Conservation (phyloP, 1,140 invertebrate genomes). For the Cydia amplana region DNA sequence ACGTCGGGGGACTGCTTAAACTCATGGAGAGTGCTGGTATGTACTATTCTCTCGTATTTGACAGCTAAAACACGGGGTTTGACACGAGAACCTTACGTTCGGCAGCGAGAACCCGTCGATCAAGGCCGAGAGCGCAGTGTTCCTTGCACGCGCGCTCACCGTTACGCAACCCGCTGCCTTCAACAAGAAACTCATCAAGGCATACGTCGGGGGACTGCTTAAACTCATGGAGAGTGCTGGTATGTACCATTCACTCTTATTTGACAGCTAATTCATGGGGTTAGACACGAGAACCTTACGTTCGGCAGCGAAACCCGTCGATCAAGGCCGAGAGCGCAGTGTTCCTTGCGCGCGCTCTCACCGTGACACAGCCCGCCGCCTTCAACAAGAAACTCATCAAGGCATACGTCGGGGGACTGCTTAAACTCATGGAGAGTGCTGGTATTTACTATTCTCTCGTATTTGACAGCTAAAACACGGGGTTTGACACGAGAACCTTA, state of each 20-base stretch:
- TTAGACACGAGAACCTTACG: constrained; percentile 71
- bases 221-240: constrained; percentile 56
- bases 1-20: constrained; percentile 90
- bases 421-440: constrained; percentile 84
- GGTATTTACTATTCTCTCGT: too few relatives aligned
- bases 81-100: too few relatives aligned
- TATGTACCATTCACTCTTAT: neutral
- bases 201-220: constrained; percentile 88
- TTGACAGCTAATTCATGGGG: too few relatives aligned
- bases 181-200: constrained; percentile 96
- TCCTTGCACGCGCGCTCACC: constrained; percentile 90
- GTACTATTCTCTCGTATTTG: neutral
- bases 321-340: constrained; percentile 95
- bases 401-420: constrained; percentile 87
- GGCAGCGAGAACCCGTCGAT: constrained; percentile 97
- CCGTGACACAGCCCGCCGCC: constrained; percentile 87
- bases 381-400: constrained; percentile 97
- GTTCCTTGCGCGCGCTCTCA: constrained; percentile 92
- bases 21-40: constrained; percentile 76
- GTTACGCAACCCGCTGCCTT: constrained; percentile 89
- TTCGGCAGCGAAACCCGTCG: constrained; percentile 97
- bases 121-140: constrained; percentile 95
- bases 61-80: too few relatives aligned
- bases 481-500: constrained; percentile 53
- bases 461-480: too few relatives aligned